Evolutionary conservation across 1,140 invertebrate genomes (phyloP), one percentile per base, ranked within the genome.

Genomic region (Pseudoatta argentina): DNA sequence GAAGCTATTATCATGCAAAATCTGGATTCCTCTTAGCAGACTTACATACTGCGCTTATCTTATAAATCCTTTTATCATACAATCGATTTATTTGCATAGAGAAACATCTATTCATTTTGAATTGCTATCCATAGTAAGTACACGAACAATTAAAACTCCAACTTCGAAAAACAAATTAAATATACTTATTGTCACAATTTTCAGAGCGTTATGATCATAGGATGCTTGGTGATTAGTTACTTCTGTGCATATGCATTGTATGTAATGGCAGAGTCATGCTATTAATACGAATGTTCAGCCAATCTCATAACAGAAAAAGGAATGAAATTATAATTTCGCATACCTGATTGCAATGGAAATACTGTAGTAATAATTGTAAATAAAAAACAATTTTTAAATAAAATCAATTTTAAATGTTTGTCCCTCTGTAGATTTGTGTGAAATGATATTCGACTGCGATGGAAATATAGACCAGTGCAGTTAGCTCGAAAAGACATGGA

Each of bases 1-100:
- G 18, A 93, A 94, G 76, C 88, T 96, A 44, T 91, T 96, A 21
- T 94, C 95, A 8, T 94, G 93, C 63, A 92, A 86, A 86, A 86
- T 88, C 0, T 96, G 94, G 94, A 82, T 96, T 51, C 96, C 96
- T 21, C 69, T 96, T 4, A 95, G 95, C 72, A 94, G 94, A 91
- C 86, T 96, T 51, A 95, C 96, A 0, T 96, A 95, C 64, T 95
- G 95, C 69, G 94, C 94, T 53, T 96, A 96, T 91, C 91, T 96
- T 0, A 18, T 96, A 16, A 96, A 96, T 92, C 96, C 96, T 6
- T 91, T 96, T 21, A 48, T 95, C 6, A 93, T 95, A 85, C 90
- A 86, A 89, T 93, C 92, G 0, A 76, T 94, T 44, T 92, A 5
- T 21, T 5, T 81, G 44, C 16, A 81, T 6, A 87, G 85, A 24